Evolutionary conservation across 37 sponge, comb jelly and placozoan species (phyloP).

Genomic region (Bolinopsis microptera): DNA sequence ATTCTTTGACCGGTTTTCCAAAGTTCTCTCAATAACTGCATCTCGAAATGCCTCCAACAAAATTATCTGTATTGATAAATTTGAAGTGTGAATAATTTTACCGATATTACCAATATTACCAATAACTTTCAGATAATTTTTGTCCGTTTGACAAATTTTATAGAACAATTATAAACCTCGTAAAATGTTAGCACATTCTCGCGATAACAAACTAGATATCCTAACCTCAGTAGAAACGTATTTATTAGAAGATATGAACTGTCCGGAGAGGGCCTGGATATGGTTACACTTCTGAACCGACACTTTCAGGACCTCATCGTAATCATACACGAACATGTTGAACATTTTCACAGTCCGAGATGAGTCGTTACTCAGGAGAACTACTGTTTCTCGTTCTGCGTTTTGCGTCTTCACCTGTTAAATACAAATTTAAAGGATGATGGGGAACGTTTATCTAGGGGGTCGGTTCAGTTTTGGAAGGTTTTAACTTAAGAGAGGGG

Average conservation of each 20-base stretch:
- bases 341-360: slow-evolving; percentile 53
- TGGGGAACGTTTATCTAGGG: too few species aligned
- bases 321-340: slow-evolving; percentile 58
- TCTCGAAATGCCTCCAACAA: slow-evolving; percentile 52
- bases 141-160: too few species aligned
- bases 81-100: neutral
- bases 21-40: slow-evolving; percentile 30
- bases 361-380: slow-evolving; percentile 33
- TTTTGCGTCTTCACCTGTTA: slow-evolving; percentile 52
- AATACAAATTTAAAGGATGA: too few species aligned
- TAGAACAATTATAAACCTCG: too few species aligned
- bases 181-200: too few species aligned
- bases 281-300: slow-evolving; percentile 59
- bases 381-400: slow-evolving; percentile 25
- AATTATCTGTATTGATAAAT: slow-evolving; percentile 52
- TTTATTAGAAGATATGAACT: slow-evolving; percentile 59
- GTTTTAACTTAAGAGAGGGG: too few species aligned
- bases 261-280: slow-evolving; percentile 52
- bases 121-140: too few species aligned
- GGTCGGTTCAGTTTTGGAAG: too few species aligned
- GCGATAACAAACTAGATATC: too few species aligned
- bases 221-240: slow-evolving; percentile 58
- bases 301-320: slow-evolving; percentile 35
- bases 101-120: too few species aligned
- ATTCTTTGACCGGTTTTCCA: slow-evolving; percentile 55